Conservation (phyloP, 2,797 vertebrate genomes). For the Pagetopsis macropterus region DNA sequence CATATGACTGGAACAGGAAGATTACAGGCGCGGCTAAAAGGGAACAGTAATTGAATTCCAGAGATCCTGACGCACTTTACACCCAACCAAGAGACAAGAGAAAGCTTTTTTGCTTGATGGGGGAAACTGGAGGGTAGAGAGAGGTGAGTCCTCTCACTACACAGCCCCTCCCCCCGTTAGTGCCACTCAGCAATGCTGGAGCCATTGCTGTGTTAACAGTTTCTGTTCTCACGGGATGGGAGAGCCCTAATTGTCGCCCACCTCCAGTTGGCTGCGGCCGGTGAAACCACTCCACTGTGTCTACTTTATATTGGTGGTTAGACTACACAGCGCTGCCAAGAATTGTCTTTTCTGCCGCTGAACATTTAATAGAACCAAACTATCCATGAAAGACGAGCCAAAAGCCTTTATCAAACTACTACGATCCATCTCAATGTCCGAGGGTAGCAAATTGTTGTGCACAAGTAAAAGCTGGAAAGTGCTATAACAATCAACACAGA, state of each 20-base stretch:
- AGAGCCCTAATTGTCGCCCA: slow-evolving; percentile 78
- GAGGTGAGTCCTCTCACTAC: slow-evolving; percentile 77
- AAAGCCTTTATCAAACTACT: slow-evolving; percentile 61
- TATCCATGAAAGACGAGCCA: slow-evolving; percentile 67
- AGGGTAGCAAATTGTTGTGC: slow-evolving; percentile 40
- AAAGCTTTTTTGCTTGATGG: slow-evolving; percentile 84
- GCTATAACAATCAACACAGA: slow-evolving; percentile 35
- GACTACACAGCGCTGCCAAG: slow-evolving; percentile 62
- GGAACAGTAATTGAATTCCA: slow-evolving; percentile 84
- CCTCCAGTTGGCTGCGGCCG: slow-evolving; percentile 79
- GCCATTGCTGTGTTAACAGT: slow-evolving; percentile 84
- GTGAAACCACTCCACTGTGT: slow-evolving; percentile 81
- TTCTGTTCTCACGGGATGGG: slow-evolving; percentile 81
- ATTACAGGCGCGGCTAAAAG: slow-evolving; percentile 81
- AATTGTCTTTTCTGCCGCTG: slow-evolving; percentile 66
- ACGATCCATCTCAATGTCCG: slow-evolving; percentile 40
- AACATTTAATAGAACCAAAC: slow-evolving; percentile 75
- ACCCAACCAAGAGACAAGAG: slow-evolving; percentile 82
- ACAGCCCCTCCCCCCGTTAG: slow-evolving; percentile 67
- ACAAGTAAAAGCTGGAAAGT: slow-evolving; percentile 44
- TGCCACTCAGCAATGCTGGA: slow-evolving; percentile 82
- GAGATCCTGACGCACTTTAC: slow-evolving; percentile 82
- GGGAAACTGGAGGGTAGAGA: slow-evolving; percentile 78
- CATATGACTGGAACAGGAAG: slow-evolving; percentile 77
- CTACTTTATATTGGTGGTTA: slow-evolving; percentile 72